Evolutionary conservation across 2,888 invertebrate species (phyloP).

Genomic region (Sphaerophoria rueppellii): DNA sequence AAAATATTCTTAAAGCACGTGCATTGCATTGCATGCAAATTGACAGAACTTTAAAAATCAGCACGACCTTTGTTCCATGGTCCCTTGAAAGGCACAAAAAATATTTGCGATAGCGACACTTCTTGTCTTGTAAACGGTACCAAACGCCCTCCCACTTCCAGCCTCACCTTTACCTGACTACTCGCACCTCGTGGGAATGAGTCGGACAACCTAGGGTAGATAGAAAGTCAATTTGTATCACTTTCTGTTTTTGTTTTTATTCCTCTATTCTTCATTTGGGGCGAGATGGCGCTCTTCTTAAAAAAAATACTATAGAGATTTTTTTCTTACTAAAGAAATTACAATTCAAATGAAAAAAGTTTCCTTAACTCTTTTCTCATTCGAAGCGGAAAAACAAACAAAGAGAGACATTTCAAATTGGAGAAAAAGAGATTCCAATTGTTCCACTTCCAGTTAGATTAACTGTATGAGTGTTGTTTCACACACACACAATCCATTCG

Average conservation of each 20-base stretch:
- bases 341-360: constrained; percentile 3
- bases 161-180: constrained; percentile 64
- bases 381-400: neutral
- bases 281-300: neutral
- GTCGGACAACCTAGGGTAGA: constrained; percentile 1
- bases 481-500: constrained; percentile 24
- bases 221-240: constrained; percentile 62
- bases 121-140: neutral
- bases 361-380: constrained; percentile 26
- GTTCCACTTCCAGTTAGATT: constrained; percentile 34
- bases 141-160: neutral
- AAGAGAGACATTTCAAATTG: constrained; percentile 23
- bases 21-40: too few species aligned
- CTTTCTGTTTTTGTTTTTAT: constrained; percentile 57
- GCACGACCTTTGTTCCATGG: too few species aligned
- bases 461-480: neutral
- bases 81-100: too few species aligned
- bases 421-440: constrained; percentile 38
- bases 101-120: too few species aligned
- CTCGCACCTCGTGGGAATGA: constrained; percentile 31
- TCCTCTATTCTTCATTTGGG: constrained; percentile 26
- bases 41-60: too few species aligned
- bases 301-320: neutral
- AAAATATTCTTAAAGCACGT: too few species aligned
- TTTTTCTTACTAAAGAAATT: neutral